Percentiles rank a stretch among this genome's conserved stretches.
phyloP scores from a whole-genome alignment of 1,140 invertebrate species.

The Drosophila micromelanica region DNA sequence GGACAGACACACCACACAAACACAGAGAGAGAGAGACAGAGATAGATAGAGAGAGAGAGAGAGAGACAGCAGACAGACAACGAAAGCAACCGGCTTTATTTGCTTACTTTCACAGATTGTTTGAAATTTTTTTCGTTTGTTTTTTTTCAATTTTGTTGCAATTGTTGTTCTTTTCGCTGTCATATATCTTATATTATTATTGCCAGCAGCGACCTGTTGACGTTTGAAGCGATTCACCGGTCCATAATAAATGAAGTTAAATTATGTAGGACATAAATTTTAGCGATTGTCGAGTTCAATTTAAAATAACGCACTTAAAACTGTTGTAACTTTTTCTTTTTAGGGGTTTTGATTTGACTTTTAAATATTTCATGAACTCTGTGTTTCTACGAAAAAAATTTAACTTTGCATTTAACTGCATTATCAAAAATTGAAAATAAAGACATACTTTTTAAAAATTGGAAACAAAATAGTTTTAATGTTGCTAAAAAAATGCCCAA shows the following conservation, averaged over 20 bases:
- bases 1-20: slow-evolving; percentile 9
- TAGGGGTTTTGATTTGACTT: too few species aligned
- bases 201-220: slow-evolving; percentile 46
- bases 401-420: too few species aligned
- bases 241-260: slow-evolving; percentile 14
- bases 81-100: slow-evolving; percentile 40
- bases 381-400: too few species aligned
- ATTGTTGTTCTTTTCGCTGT: slow-evolving; percentile 31
- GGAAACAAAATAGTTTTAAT: too few species aligned
- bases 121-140: slow-evolving; percentile 18
- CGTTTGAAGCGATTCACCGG: slow-evolving; percentile 28
- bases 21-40: background rate
- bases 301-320: too few species aligned
- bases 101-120: slow-evolving; percentile 52
- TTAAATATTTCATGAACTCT: too few species aligned
- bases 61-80: slow-evolving; percentile 2
- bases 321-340: background rate
- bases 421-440: too few species aligned
- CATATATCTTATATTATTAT: slow-evolving; percentile 35
- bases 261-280: slow-evolving; percentile 31
- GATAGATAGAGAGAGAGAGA: too few species aligned
- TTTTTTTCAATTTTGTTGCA: background rate
- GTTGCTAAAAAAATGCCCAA: too few species aligned
- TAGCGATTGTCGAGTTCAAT: background rate
- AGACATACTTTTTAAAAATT: too few species aligned